Evolutionary conservation across 64 coral and sea anemone genomes (phyloP), one percentile per base, ranked within the genome.

Genomic region (Pocillopora verrucosa): DNA sequence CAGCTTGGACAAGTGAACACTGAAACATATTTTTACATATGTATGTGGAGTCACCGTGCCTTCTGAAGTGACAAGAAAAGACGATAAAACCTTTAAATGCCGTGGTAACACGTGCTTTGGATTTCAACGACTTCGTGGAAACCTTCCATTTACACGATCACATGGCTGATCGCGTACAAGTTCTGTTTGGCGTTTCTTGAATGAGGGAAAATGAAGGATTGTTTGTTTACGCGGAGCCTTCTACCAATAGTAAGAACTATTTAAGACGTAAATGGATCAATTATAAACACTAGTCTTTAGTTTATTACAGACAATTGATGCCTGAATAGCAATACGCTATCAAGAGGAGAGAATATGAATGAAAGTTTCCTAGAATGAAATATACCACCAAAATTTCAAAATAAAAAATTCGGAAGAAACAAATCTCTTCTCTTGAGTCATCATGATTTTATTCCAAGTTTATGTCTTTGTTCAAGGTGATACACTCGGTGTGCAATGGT

Each of bases 191-290:
- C 19, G 11, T 37, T 72, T 41, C 36, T 68, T 22, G 80, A 67
- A 65, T 13, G 16, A 72, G 35, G 56, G 22, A 85, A 16, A n/a
- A 85, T 85, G 82, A 72, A 65, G 82, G 82, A 85, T 72, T 85
- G 19, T 65, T 57, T 72, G 9, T 81, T 81, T 25, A 62, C 79
- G 13, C 16, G 60, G 64, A 25, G 82, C 72, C 65, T 85, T 38
- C 38, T 85, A 24, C 38, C 82, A 57, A 85, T 85, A 65, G 82
- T 85, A 72, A 72, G 82, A 34, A 62, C 11, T 10, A 35, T 34
- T 51, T 51, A 51, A 5, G 10, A 1, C n/a, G 24, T 80, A n/a
- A 26, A 59, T 3, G 25, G 20, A 13, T 79, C 4, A 13, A 58
- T 34, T 41, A 25, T 79, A 26, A 16, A 19, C 41, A 51, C 41